A percentile compares a stretch with the other conserved stretches of the same genome.
Evolutionary conservation across 1,140 invertebrate genomes (phyloP).

Genomic region (Gryon sp.): DNA sequence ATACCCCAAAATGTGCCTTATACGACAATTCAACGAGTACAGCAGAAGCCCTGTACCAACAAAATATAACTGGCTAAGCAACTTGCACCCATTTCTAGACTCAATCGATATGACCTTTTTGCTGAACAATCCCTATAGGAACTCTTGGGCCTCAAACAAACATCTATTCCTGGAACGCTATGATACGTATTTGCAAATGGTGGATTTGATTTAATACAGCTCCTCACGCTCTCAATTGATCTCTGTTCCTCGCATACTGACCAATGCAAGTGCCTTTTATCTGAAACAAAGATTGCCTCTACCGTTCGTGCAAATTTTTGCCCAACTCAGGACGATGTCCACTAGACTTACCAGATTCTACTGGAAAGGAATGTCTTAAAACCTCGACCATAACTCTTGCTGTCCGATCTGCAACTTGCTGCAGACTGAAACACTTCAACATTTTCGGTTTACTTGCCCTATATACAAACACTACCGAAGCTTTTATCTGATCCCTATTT

Average conservation of each 20-base stretch:
- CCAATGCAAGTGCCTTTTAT: not conserved
- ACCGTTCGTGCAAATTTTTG: not conserved
- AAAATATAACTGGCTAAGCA: conserved; percentile 3
- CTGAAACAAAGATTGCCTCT: not conserved
- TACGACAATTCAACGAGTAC: not conserved
- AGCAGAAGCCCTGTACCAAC: not conserved
- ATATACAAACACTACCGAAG: not conserved
- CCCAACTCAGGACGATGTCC: not conserved
- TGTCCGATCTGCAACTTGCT: not conserved
- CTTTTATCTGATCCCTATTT: not conserved
- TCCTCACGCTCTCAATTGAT: not conserved
- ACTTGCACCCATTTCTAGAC: not conserved
- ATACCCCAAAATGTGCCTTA: not conserved
- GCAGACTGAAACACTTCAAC: not conserved
- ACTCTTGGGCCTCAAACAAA: too few relatives aligned
- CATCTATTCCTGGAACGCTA: too few relatives aligned
- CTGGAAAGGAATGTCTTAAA: not conserved
- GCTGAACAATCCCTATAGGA: too few relatives aligned
- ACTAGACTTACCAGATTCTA: not conserved
- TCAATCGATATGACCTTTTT: too few relatives aligned
- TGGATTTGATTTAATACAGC: not conserved
- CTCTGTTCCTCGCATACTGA: not conserved
- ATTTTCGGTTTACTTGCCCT: not conserved
- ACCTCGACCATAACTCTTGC: not conserved
- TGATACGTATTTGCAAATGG: not conserved